Evolutionary conservation across 2,113 vertebrate species (phyloP).

Genomic region (Platysternon megacephalum): DNA sequence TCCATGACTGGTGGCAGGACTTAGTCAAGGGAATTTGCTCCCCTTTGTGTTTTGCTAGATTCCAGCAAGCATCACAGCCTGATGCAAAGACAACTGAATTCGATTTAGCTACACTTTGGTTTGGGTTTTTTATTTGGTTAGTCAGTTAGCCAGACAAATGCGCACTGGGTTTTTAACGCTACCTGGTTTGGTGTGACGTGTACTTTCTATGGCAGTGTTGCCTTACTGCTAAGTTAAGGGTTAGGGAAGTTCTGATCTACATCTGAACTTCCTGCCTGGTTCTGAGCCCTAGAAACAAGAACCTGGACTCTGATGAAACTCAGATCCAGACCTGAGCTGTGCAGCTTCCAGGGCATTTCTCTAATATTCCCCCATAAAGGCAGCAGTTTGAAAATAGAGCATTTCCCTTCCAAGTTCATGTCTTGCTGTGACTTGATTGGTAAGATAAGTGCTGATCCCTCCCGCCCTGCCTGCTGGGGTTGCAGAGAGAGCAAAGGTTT

Average conservation of each 20-base stretch:
- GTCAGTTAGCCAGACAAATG: not conserved
- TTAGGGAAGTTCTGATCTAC: not conserved
- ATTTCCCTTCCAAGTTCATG: not conserved
- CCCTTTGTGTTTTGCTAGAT: not conserved
- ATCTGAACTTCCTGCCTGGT: not conserved
- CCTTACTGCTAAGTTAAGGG: not conserved
- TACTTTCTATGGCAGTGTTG: not conserved
- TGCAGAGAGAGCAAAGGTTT: not conserved
- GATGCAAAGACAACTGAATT: constrained; percentile 44
- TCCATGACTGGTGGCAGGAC: not conserved
- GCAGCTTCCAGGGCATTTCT: rapidly evolving
- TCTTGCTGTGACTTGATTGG: not conserved
- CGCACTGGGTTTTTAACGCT: not conserved
- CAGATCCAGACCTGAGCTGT: not conserved
- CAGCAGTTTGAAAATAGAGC: not conserved
- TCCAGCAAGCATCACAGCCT: not conserved
- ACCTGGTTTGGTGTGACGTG: not conserved
- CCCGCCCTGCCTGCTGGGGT: not conserved
- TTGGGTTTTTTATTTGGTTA: not conserved
- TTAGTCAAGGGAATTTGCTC: not conserved
- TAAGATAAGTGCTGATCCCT: not conserved
- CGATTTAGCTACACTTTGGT: not conserved
- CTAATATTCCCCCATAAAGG: not conserved
- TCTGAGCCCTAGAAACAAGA: not conserved
- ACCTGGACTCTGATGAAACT: rapidly evolving